Percentiles rank a stretch among this genome's conserved stretches.
phyloP scores from a whole-genome alignment of 2,797 vertebrate species.

The Molossus molossus region DNA sequence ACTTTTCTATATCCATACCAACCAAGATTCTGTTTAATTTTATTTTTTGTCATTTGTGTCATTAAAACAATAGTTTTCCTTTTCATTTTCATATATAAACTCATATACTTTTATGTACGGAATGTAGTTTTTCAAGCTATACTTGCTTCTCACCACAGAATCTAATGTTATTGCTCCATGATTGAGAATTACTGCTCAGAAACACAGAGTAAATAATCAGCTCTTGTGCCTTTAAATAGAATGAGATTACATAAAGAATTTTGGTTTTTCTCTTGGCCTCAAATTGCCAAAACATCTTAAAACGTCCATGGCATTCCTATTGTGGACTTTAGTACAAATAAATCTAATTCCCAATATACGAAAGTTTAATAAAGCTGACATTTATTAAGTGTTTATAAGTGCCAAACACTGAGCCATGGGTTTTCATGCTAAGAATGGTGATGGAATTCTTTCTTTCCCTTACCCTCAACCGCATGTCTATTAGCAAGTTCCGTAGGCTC shows the following conservation, averaged over 20 bases:
- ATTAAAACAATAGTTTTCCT: neutral
- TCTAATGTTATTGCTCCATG: neutral
- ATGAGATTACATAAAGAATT: neutral
- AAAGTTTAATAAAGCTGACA: neutral
- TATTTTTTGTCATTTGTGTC: neutral
- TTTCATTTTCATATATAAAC: neutral
- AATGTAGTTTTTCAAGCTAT: neutral
- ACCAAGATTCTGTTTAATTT: neutral
- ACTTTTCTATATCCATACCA: neutral
- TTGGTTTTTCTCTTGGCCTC: neutral
- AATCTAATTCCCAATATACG: neutral
- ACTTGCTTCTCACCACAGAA: neutral
- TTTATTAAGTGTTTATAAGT: neutral
- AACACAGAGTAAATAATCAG: neutral
- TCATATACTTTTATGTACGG: neutral
- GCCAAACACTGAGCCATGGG: neutral
- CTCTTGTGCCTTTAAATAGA: neutral
- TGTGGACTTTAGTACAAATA: neutral
- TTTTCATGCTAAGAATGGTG: neutral
- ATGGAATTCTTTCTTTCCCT: neutral
- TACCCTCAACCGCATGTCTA: neutral
- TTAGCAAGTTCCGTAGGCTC: neutral
- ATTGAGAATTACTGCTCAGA: neutral
- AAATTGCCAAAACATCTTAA: neutral
- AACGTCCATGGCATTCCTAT: neutral